phyloP scores from a whole-genome alignment of 1,140 invertebrate species.

The Calycopis cecrops region DNA sequence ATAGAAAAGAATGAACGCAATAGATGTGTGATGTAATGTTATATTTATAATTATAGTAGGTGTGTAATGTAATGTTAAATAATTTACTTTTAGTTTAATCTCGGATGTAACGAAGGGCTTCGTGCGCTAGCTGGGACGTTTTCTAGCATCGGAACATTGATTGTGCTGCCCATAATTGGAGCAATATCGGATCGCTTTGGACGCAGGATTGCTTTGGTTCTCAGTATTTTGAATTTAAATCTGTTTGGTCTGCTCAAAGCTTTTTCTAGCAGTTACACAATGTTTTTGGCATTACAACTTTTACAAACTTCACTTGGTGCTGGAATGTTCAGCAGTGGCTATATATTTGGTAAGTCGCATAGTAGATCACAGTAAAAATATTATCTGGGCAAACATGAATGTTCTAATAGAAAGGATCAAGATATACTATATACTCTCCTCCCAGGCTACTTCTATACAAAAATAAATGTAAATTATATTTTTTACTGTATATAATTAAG shows the following conservation, averaged over 20 bases:
- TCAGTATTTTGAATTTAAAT: slow-evolving; percentile 73
- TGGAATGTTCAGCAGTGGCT: slow-evolving; percentile 34
- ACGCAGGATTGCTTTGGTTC: slow-evolving; percentile 76
- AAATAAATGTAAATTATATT: too few species aligned
- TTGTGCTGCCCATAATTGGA: slow-evolving; percentile 78
- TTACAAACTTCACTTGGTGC: slow-evolving; percentile 37
- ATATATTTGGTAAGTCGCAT: slow-evolving; percentile 42
- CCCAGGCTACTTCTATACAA: too few species aligned
- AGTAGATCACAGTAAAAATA: too few species aligned
- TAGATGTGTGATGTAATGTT: too few species aligned
- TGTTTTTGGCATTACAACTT: slow-evolving; percentile 77
- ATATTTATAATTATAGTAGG: too few species aligned
- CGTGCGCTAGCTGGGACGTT: slow-evolving; percentile 42
- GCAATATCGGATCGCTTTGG: slow-evolving; percentile 79
- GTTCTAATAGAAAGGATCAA: too few species aligned
- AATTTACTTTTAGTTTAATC: slow-evolving; percentile 37
- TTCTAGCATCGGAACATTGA: slow-evolving; percentile 39
- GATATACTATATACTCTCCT: too few species aligned
- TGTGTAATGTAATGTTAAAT: too few species aligned
- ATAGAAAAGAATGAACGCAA: too few species aligned
- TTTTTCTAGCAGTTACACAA: slow-evolving; percentile 78
- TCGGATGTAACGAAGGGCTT: slow-evolving; percentile 51
- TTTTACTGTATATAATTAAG: too few species aligned
- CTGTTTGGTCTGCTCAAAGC: slow-evolving; percentile 78
- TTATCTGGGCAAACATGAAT: too few species aligned